Evolutionary conservation across 2,113 vertebrate genomes (phyloP).

Genomic region (Ictidomys tridecemlineatus): DNA sequence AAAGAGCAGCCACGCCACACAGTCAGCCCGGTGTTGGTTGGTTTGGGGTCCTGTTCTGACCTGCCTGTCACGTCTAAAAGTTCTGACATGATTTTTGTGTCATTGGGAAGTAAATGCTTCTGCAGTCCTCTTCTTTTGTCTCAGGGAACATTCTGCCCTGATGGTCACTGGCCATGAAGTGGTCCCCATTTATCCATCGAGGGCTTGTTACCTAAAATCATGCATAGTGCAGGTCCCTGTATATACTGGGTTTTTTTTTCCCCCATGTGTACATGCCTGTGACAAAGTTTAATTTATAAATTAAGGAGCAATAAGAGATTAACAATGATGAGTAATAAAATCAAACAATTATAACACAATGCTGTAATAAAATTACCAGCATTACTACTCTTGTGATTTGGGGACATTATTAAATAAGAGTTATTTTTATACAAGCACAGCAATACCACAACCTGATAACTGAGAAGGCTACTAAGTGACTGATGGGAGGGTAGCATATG

Average conservation of each 20-base stretch:
- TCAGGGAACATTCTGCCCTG: conserved; percentile 79
- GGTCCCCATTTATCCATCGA: not conserved
- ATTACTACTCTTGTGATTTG: not conserved
- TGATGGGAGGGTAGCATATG: not conserved
- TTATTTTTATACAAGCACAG: not conserved
- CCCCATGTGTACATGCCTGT: not conserved
- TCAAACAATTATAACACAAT: not conserved
- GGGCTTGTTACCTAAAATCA: not conserved
- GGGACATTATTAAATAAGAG: not conserved
- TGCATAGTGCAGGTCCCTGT: not conserved
- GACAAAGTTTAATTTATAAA: not conserved
- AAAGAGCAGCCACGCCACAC: not conserved
- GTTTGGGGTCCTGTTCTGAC: not conserved
- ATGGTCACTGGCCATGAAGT: conserved; percentile 71
- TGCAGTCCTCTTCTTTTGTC: conserved; percentile 77
- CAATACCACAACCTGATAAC: not conserved
- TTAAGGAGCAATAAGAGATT: not conserved
- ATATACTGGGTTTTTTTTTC: not conserved
- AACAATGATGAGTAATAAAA: not conserved
- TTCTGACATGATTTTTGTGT: conserved; percentile 54
- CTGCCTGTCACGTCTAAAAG: conserved; percentile 48
- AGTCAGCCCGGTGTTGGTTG: not conserved
- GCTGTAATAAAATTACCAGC: not conserved
- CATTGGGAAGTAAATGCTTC: conserved; percentile 49
- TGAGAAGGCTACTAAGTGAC: not conserved